phyloP scores from a whole-genome alignment of 2,113 vertebrate species.

The Emydocephalus ijimae region DNA sequence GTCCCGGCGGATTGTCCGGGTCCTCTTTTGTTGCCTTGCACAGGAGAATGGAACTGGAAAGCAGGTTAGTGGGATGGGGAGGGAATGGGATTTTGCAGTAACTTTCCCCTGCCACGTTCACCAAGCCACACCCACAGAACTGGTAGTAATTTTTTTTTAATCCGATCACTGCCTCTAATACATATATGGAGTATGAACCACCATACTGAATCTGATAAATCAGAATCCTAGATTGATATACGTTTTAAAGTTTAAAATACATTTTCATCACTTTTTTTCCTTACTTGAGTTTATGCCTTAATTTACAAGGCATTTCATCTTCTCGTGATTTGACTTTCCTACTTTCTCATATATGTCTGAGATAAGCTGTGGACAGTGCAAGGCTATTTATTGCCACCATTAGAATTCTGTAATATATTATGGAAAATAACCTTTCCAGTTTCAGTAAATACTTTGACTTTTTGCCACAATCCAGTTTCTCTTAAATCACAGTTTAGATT shows the following conservation, averaged over 20 bases:
- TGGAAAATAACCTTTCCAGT: slow-evolving; percentile 28
- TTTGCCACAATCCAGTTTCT: slow-evolving; percentile 33
- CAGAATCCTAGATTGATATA: neutral
- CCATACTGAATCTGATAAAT: neutral
- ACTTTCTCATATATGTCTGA: slow-evolving; percentile 8
- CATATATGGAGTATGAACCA: neutral
- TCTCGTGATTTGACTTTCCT: neutral
- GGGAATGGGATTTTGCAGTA: no score
- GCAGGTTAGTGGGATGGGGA: no score
- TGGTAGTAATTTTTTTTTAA: no score
- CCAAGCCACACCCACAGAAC: no score
- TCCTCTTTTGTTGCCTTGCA: no score
- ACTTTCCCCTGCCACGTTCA: no score
- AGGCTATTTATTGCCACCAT: slow-evolving; percentile 25
- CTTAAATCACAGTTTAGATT: slow-evolving; percentile 25
- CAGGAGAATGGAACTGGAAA: no score
- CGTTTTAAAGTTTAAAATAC: neutral
- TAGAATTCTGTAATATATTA: slow-evolving; percentile 30
- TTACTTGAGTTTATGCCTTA: neutral
- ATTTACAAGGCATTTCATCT: neutral
- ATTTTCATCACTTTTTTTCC: neutral
- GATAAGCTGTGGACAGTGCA: slow-evolving; percentile 23
- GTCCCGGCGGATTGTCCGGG: no score
- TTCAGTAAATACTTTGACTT: slow-evolving; percentile 14
- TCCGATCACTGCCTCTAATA: neutral